Conservation (phyloP, 1,140 invertebrate species). For the Cydia fagiglandana region DNA sequence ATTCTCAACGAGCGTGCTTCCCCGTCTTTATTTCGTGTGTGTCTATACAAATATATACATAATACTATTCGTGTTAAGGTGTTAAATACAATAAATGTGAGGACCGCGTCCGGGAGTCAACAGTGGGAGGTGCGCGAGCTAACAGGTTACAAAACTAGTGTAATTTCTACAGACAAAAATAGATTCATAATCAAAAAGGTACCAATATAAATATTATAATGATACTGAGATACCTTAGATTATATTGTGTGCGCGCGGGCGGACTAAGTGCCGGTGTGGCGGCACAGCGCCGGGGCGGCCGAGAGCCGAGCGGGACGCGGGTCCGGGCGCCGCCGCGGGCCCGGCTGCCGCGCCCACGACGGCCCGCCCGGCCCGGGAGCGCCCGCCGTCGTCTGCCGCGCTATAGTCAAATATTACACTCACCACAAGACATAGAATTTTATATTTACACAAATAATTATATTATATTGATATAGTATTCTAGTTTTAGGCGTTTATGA, state of each 20-base stretch:
- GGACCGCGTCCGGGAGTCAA: conserved; percentile 63
- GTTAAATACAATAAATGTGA: conserved; percentile 67
- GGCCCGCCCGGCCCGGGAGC: conserved; percentile 26
- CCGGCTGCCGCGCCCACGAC: conserved; percentile 24
- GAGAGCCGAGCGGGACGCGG: no score
- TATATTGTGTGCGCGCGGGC: conserved; percentile 69
- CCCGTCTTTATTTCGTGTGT: conserved; percentile 62
- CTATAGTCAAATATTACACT: conserved; percentile 80
- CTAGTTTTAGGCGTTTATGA: conserved; percentile 79
- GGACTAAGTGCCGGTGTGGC: conserved; percentile 43
- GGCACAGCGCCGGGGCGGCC: conserved; percentile 14
- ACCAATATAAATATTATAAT: conserved; percentile 81
- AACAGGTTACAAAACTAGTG: conserved; percentile 75
- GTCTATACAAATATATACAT: conserved; percentile 62
- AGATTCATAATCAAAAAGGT: conserved; percentile 84
- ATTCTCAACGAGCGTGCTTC: conserved; percentile 67
- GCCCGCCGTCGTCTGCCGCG: conserved; percentile 55
- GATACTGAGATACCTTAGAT: conserved; percentile 74
- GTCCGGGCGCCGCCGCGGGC: background rate
- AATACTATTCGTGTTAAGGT: conserved; percentile 71
- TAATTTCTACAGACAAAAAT: conserved; percentile 82
- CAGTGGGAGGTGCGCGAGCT: conserved; percentile 57
- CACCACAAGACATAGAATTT: conserved; percentile 77
- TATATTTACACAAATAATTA: conserved; percentile 80
- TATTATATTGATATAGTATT: conserved; percentile 79